Conservation (phyloP, 53 echinoderm and acorn worm species). For the Temnopleurus reevesii region DNA sequence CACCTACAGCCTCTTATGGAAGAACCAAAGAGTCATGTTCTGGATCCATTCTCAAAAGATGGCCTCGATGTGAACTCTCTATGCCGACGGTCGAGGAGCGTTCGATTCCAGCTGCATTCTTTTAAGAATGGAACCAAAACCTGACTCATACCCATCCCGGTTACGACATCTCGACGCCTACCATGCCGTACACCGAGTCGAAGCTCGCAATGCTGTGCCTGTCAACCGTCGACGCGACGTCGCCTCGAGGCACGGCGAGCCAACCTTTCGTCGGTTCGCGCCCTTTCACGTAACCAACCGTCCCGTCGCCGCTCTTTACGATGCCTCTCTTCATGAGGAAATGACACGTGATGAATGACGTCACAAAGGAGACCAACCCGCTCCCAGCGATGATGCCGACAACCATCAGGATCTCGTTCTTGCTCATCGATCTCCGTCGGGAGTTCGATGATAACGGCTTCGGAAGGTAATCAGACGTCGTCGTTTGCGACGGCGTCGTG, state of each 20-base stretch:
- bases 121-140: conserved; percentile 22
- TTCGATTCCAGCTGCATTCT: not conserved
- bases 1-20: conserved; percentile 26
- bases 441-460: not conserved
- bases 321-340: conserved; percentile 41
- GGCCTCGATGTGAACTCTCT: not conserved
- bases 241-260: conserved; percentile 6
- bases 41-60: conserved; percentile 15
- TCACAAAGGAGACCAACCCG: conserved; percentile 25
- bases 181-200: not conserved
- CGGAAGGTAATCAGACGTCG: not conserved
- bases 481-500: not conserved
- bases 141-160: not conserved
- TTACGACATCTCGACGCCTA: conserved; percentile 1
- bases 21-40: not conserved
- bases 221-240: not conserved
- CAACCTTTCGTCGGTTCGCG: conserved; percentile 26
- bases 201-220: too few relatives aligned
- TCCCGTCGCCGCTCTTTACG: conserved; percentile 13
- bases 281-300: not conserved
- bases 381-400: conserved; percentile 22
- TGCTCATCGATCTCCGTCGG: not conserved
- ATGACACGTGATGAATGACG: conserved; percentile 34
- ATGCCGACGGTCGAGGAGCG: not conserved
- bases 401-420: conserved; percentile 5